phyloP scores from a whole-genome alignment of 2,113 vertebrate genomes.

The Megaleporinus macrocephalus region DNA sequence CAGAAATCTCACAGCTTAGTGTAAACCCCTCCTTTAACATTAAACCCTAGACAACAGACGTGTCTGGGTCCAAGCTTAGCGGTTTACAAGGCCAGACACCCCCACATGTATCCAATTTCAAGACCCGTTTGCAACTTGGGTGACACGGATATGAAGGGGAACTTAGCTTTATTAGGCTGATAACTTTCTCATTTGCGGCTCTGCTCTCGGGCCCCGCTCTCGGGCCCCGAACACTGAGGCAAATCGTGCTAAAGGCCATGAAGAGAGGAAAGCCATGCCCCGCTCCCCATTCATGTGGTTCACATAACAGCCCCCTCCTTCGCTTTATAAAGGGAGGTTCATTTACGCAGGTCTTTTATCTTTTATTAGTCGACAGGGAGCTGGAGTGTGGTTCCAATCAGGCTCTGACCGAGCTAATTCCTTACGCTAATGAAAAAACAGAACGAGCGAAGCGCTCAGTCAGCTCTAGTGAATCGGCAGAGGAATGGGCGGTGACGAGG shows the following conservation, averaged over 20 bases:
- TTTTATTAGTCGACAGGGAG: slow-evolving; percentile 58
- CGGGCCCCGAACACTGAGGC: slow-evolving; percentile 24
- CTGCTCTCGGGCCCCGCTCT: slow-evolving; percentile 24
- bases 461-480: neutral
- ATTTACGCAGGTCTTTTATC: slow-evolving; percentile 62
- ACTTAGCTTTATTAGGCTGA: slow-evolving; percentile 30
- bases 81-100: slow-evolving; percentile 50
- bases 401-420: slow-evolving; percentile 9
- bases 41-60: slow-evolving; percentile 19
- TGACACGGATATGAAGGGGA: slow-evolving; percentile 30
- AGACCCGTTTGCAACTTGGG: slow-evolving; percentile 11
- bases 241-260: slow-evolving; percentile 51
- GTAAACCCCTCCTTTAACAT: slow-evolving; percentile 32
- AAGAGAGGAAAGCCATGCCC: slow-evolving; percentile 34
- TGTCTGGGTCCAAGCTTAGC: slow-evolving; percentile 37
- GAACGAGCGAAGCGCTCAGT: neutral
- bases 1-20: slow-evolving; percentile 9
- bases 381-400: slow-evolving; percentile 48
- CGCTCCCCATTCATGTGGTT: slow-evolving; percentile 57
- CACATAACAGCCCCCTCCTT: neutral
- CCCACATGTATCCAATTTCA: slow-evolving; percentile 59
- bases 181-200: slow-evolving; percentile 50
- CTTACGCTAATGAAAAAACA: slow-evolving; percentile 24
- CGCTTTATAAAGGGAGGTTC: slow-evolving; percentile 15
- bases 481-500: neutral